Evolutionary conservation across 2,888 invertebrate genomes (phyloP).

Genomic region (Diplolepis rosae): DNA sequence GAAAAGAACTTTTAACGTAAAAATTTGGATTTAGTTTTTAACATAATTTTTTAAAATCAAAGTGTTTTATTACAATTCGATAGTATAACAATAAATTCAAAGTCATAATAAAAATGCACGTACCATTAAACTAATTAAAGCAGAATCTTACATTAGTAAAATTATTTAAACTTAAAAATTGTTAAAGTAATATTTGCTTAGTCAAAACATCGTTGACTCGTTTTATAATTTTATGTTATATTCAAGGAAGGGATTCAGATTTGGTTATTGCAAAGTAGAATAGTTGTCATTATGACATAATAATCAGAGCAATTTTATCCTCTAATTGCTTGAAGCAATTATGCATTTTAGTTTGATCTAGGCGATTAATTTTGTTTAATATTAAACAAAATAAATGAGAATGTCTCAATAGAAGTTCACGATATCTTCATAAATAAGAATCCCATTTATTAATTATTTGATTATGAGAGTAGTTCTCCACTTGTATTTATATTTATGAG

Average conservation of each 20-base stretch:
- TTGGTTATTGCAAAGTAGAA: neutral
- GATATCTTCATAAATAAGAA: too few relatives aligned
- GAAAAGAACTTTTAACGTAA: neutral
- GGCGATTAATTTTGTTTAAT: too few relatives aligned
- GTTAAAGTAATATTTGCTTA: neutral
- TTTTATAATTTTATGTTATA: neutral
- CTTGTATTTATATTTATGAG: too few relatives aligned
- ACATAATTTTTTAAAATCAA: neutral
- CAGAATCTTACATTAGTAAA: neutral
- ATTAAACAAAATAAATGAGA: too few relatives aligned
- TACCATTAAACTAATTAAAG: neutral
- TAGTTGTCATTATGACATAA: neutral
- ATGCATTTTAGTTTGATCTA: too few relatives aligned
- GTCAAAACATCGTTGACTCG: too few relatives aligned
- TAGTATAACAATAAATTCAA: constrained; percentile 1
- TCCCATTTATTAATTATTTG: too few relatives aligned
- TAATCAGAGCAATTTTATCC: too few relatives aligned
- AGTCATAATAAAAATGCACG: neutral
- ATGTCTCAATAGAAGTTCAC: too few relatives aligned
- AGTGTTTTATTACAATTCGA: neutral
- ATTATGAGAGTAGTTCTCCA: too few relatives aligned
- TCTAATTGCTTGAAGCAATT: too few relatives aligned
- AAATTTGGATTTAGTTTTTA: too few relatives aligned
- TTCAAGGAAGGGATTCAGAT: neutral
- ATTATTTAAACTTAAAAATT: neutral